These are phyloP conservation scores for Sarotherodon lohbergeri DNA, from an alignment of 2,113 vertebrate genomes.

Conservation along the genomic window DNA sequence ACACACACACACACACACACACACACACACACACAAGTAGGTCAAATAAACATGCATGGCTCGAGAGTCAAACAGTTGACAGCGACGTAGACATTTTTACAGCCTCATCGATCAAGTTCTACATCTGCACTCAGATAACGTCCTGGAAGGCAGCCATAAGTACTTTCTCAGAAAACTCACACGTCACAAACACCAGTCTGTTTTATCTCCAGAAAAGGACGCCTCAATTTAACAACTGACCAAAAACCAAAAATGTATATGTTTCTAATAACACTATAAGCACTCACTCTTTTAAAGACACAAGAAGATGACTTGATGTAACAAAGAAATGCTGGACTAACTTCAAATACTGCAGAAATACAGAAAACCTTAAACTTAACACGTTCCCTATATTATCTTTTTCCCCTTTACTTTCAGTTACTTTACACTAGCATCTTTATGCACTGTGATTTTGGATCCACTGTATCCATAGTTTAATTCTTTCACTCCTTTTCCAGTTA, in stretches of 20 bases:
- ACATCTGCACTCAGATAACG: neutral
- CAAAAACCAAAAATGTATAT: neutral
- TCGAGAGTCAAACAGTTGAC: neutral
- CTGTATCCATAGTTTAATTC: neutral
- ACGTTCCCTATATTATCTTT: neutral
- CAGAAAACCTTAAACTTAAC: neutral
- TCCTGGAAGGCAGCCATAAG: constrained; percentile 17
- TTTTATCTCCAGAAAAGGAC: neutral
- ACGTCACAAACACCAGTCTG: neutral
- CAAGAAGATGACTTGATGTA: neutral
- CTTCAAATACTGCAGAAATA: neutral
- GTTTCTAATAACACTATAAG: neutral
- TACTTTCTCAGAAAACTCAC: neutral
- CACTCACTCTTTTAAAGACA: neutral
- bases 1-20: neutral
- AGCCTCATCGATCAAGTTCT: constrained; percentile 6
- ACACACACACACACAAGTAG: constrained; percentile 5
- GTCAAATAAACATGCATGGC: constrained; percentile 15
- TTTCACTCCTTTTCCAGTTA: neutral
- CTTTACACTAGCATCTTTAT: neutral
- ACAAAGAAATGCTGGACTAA: neutral
- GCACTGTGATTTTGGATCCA: neutral
- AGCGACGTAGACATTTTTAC: constrained; percentile 13
- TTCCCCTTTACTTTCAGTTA: neutral
- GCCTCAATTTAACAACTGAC: neutral